Percentiles rank a stretch among this genome's conserved stretches.
phyloP scores from a whole-genome alignment of 2,113 vertebrate genomes.

The Clarias batrachus region DNA sequence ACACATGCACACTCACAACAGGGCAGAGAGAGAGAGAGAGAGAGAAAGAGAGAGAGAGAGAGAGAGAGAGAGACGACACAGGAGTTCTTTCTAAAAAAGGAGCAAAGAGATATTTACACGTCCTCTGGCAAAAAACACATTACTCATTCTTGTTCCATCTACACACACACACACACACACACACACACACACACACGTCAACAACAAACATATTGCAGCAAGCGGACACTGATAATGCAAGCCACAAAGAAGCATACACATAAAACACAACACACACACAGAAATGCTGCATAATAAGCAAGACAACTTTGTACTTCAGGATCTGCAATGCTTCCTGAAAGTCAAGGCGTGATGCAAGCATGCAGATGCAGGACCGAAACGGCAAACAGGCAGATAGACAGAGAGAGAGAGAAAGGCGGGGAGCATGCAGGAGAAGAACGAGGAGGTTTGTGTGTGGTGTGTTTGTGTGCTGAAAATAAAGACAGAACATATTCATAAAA shows the following conservation, averaged over 20 bases:
- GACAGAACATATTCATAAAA: conserved; percentile 41
- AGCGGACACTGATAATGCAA: background rate
- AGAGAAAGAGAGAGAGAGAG: no score
- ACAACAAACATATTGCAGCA: background rate
- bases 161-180: background rate
- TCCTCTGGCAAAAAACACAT: background rate
- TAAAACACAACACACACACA: background rate
- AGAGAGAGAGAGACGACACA: no score
- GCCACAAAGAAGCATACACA: background rate
- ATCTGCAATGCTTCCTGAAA: background rate
- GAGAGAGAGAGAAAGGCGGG: conserved; percentile 26
- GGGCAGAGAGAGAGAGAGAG: background rate
- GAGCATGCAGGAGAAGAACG: conserved; percentile 48
- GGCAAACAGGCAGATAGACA: background rate
- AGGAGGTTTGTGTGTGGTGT: conserved; percentile 43
- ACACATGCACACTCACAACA: conserved; percentile 10
- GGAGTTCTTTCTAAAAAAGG: no score
- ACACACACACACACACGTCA: background rate
- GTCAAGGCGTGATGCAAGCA: conserved; percentile 55
- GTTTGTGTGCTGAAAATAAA: conserved; percentile 44
- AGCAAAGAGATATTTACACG: no score
- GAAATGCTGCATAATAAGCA: background rate
- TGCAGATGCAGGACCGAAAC: conserved; percentile 33
- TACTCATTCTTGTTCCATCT: background rate
- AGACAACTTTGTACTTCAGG: background rate